Conservation (phyloP, 2,888 invertebrate species). For the Deroplatys truncata region DNA sequence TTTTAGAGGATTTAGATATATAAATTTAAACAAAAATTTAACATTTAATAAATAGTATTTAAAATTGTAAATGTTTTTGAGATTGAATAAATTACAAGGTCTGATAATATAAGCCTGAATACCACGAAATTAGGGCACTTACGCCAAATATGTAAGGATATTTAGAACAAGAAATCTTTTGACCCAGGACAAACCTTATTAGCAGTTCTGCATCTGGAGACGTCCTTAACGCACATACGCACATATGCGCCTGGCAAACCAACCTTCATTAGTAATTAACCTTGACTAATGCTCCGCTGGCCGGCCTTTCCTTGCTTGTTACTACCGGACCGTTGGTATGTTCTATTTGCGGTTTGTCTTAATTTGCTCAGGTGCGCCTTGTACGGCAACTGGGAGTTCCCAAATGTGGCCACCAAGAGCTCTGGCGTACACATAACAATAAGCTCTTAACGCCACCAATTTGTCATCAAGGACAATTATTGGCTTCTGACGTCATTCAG, state of each 20-base stretch:
- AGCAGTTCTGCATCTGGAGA: neutral
- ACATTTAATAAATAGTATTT: too few relatives aligned
- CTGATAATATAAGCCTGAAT: too few relatives aligned
- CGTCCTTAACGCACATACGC: neutral
- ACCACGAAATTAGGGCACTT: too few relatives aligned
- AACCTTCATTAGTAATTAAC: conserved; percentile 1
- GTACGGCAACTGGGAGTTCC: neutral
- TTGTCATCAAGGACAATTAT: conserved; percentile 2
- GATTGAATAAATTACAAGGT: too few relatives aligned
- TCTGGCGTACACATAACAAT: neutral
- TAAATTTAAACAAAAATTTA: too few relatives aligned
- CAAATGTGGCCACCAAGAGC: conserved; percentile 1
- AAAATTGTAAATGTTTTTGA: too few relatives aligned
- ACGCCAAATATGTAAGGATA: too few relatives aligned
- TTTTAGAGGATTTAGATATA: too few relatives aligned
- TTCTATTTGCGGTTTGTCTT: neutral
- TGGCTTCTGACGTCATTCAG: neutral
- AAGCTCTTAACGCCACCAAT: neutral
- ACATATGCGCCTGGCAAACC: neutral
- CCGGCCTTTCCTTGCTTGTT: neutral
- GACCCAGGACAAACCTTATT: neutral
- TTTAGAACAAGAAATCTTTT: neutral
- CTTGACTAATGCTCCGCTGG: neutral
- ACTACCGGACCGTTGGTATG: neutral
- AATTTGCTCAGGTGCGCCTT: neutral